These are phyloP conservation scores for Eulithis testata DNA, from an alignment of 2,888 invertebrate genomes.

Conservation along the genomic window DNA sequence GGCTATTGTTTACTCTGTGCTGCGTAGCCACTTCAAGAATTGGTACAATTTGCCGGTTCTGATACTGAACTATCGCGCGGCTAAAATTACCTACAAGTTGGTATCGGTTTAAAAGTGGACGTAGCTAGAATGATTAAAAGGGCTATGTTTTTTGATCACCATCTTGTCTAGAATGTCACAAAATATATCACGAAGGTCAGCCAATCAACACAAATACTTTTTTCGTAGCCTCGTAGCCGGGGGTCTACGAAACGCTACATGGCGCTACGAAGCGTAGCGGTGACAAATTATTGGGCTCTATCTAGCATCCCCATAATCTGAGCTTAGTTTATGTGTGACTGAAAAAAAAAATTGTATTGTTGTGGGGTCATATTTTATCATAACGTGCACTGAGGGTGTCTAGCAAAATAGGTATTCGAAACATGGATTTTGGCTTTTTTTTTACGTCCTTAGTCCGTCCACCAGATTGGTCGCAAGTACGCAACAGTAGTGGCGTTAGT, in stretches of 20 bases:
- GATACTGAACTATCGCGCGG: conserved; percentile 15
- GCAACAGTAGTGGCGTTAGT: conserved; percentile 30
- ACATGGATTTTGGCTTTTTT: neutral
- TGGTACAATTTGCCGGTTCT: conserved; percentile 27
- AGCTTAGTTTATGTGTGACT: too few relatives aligned
- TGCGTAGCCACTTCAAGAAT: neutral
- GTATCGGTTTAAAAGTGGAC: conserved; percentile 1
- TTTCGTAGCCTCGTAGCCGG: conserved; percentile 2
- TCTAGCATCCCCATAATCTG: too few relatives aligned
- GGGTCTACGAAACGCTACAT: neutral
- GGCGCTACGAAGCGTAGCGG: neutral
- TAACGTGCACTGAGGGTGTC: too few relatives aligned
- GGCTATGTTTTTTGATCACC: neutral
- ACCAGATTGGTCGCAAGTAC: conserved; percentile 9
- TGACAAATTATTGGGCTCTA: too few relatives aligned
- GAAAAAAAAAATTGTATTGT: too few relatives aligned
- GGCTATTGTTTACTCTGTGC: too few relatives aligned
- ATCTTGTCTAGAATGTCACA: neutral
- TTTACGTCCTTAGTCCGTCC: conserved; percentile 14
- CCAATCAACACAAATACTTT: neutral
- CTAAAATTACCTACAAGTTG: conserved; percentile 20
- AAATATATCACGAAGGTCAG: too few relatives aligned
- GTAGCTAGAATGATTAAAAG: neutral
- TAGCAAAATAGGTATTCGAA: too few relatives aligned
- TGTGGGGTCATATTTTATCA: too few relatives aligned